Evolutionary conservation across 1,140 invertebrate genomes (phyloP).

Genomic region (Drosophila eugracilis): DNA sequence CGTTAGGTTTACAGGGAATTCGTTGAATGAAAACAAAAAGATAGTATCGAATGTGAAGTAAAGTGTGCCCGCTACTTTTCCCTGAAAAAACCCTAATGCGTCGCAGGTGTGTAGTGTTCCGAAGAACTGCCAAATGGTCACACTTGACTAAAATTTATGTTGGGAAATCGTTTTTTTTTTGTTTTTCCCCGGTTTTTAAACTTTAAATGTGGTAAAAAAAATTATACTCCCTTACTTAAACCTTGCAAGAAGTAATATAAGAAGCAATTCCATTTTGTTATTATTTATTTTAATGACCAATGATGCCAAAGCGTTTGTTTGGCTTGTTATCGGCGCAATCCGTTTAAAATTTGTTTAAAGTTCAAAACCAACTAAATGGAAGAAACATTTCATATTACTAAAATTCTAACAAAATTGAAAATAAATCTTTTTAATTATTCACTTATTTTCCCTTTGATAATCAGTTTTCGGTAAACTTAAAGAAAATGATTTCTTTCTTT

Average conservation of each 20-base stretch:
- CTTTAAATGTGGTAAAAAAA: too few relatives aligned
- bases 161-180: too few relatives aligned
- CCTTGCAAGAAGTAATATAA: not conserved
- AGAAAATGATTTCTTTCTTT: too few relatives aligned
- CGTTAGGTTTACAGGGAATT: slow-evolving; percentile 3
- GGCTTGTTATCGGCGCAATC: not conserved
- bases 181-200: too few relatives aligned
- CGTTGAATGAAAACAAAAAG: slow-evolving; percentile 31
- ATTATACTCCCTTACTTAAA: too few relatives aligned
- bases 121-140: not conserved
- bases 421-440: too few relatives aligned
- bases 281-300: not conserved
- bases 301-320: slow-evolving; percentile 3
- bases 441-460: too few relatives aligned
- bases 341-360: not conserved
- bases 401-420: too few relatives aligned
- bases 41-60: not conserved
- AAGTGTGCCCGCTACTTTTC: not conserved
- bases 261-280: not conserved
- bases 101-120: too few relatives aligned
- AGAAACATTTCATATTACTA: too few relatives aligned
- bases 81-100: too few relatives aligned
- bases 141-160: not conserved
- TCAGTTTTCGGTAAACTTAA: too few relatives aligned
- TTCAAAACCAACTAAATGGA: not conserved